These are phyloP conservation scores for Sebastes taczanowskii DNA, from an alignment of 2,797 vertebrate species.

Conservation along the genomic window DNA sequence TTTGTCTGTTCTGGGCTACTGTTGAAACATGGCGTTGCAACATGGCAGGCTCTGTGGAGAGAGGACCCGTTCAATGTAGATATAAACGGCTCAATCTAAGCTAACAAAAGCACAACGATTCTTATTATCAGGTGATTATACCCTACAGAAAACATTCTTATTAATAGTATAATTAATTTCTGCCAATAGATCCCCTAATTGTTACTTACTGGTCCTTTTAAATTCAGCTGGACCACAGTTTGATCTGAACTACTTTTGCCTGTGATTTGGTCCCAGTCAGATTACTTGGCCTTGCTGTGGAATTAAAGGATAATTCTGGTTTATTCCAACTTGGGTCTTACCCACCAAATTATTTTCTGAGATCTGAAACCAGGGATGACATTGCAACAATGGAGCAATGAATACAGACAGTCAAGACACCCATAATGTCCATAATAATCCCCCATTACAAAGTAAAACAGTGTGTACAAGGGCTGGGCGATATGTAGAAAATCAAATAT, in stretches of 20 bases:
- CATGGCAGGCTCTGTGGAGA: too few relatives aligned
- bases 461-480: neutral
- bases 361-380: neutral
- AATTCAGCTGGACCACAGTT: neutral
- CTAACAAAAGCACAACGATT: too few relatives aligned
- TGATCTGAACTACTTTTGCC: neutral
- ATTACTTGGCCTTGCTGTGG: neutral
- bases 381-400: neutral
- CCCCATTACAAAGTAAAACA: neutral
- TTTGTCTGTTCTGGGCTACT: fast-evolving
- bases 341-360: neutral
- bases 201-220: too few relatives aligned
- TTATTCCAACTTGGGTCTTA: neutral
- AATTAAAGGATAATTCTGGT: neutral
- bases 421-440: neutral
- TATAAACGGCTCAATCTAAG: too few relatives aligned
- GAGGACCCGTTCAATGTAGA: too few relatives aligned
- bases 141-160: too few relatives aligned
- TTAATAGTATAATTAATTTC: too few relatives aligned
- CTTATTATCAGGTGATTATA: too few relatives aligned
- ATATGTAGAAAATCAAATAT: too few relatives aligned
- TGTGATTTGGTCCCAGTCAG: neutral
- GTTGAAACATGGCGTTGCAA: too few relatives aligned
- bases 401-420: neutral
- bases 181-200: too few relatives aligned